Evolutionary conservation across 2,888 invertebrate genomes (phyloP).

Genomic region (Eupeodes latifasciatus): DNA sequence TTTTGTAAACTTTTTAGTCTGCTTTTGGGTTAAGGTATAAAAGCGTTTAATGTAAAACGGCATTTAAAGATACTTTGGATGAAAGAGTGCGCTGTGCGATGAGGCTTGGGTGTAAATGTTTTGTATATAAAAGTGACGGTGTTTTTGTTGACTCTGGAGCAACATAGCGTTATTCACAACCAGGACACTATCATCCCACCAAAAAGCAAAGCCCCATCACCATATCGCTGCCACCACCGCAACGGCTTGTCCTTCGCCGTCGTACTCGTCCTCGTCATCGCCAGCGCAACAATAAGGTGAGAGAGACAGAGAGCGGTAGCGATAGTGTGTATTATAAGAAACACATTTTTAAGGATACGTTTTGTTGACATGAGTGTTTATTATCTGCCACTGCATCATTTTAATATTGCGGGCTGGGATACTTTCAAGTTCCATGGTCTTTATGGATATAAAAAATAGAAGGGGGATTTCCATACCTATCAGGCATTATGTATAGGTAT

Average conservation of each 20-base stretch:
- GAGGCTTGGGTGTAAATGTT: slow-evolving; percentile 43
- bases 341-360: slow-evolving; percentile 76
- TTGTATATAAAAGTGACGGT: slow-evolving; percentile 50
- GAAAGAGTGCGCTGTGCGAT: slow-evolving; percentile 50
- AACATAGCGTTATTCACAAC: slow-evolving; percentile 36
- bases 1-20: neutral
- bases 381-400: slow-evolving; percentile 76
- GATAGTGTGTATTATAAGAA: slow-evolving; percentile 64
- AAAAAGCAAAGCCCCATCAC: slow-evolving; percentile 29
- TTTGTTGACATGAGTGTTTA: slow-evolving; percentile 77
- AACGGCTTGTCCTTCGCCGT: neutral
- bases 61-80: slow-evolving; percentile 74
- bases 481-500: neutral
- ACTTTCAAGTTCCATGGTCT: slow-evolving; percentile 19
- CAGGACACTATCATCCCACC: slow-evolving; percentile 47
- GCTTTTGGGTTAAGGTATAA: slow-evolving; percentile 23
- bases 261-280: slow-evolving; percentile 10
- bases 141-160: slow-evolving; percentile 60
- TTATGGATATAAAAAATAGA: slow-evolving; percentile 19
- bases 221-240: neutral
- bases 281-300: slow-evolving; percentile 54
- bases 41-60: slow-evolving; percentile 67
- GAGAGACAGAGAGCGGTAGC: slow-evolving; percentile 30
- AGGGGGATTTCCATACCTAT: slow-evolving; percentile 14
- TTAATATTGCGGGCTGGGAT: slow-evolving; percentile 60